Conservation (phyloP, 2,797 vertebrate genomes). For the Cryptoblepharus egeriae region DNA sequence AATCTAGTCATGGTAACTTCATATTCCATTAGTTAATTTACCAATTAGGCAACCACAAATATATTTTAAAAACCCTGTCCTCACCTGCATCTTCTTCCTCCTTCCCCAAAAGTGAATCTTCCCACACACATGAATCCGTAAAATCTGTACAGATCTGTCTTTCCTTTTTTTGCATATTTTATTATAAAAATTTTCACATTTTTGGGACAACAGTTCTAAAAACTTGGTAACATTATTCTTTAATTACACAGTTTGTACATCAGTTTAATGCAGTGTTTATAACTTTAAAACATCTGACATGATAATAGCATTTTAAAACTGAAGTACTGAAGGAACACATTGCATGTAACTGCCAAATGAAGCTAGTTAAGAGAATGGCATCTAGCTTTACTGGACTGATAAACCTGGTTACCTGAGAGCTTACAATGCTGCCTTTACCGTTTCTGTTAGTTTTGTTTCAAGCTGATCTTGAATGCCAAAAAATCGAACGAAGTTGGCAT, state of each 20-base stretch:
- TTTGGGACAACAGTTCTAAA: background rate
- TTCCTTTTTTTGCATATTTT: background rate
- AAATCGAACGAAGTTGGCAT: background rate
- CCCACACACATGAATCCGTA: background rate
- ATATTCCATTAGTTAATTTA: background rate
- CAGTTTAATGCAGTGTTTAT: background rate
- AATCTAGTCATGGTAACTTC: background rate
- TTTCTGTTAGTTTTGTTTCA: background rate
- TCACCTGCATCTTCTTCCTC: too few relatives aligned
- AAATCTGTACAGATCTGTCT: background rate
- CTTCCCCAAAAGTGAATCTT: too few relatives aligned
- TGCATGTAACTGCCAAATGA: background rate
- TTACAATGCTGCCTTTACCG: background rate
- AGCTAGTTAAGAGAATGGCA: background rate
- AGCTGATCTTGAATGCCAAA: slow-evolving; percentile 19
- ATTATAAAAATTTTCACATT: too few relatives aligned
- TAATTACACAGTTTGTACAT: background rate
- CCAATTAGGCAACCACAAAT: too few relatives aligned
- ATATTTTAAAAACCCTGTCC: too few relatives aligned
- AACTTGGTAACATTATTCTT: background rate
- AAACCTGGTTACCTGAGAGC: background rate
- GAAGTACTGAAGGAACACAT: background rate
- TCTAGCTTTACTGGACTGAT: background rate
- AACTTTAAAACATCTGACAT: background rate
- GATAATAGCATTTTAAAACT: background rate